Evolutionary conservation across 2,797 vertebrate genomes (phyloP), one percentile per base, ranked within the genome.

Genomic region (Prunella strophiata): DNA sequence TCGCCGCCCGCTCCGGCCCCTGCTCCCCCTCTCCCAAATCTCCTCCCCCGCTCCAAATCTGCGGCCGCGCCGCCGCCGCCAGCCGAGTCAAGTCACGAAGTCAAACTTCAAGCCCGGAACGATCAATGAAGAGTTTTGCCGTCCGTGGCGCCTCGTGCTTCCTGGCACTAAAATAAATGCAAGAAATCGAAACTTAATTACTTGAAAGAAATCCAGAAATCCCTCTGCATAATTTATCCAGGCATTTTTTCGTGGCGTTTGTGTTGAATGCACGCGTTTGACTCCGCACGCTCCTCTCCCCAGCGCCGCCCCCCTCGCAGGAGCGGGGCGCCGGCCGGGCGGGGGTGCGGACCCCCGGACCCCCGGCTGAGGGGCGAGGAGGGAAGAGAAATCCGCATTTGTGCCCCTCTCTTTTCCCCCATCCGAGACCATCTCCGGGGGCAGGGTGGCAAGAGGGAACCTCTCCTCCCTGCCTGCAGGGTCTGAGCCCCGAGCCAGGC

Each of bases 181-280:
- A 97, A 97, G 96, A 98, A 98, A 98, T 98, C 97, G 97, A 98
- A 98, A 98, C 96, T 96, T 98, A 98, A 98, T 98, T 98, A 98
- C 97, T 97, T 97, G 97, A 97, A 98, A 97, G 97, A 98, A 97
- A 98, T 98, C 97, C 97, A 97, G 97, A 98, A 98, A 98, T 97
- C 97, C 97, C 95, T 96, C 95, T 97, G 96, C 97, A 98, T 98
- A 97, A 98, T 97, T 97, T 97, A 97, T 94, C 96, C 95, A 18
- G 88, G 94, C 94, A 18, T 81, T 81, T 96, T 96, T 95, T 81
- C 88, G 94, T 47, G 96, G 89, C 76, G 58, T 95, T 96, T 83
- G 91, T 84, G 94, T 94, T 72, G 65, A 80, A 94, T 3, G 87
- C 86, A 17, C 68, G 75, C 82, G 45, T 95, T 96, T 93, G 94